Conservation (phyloP, 2,797 vertebrate species). For the Sebastes dallii region DNA sequence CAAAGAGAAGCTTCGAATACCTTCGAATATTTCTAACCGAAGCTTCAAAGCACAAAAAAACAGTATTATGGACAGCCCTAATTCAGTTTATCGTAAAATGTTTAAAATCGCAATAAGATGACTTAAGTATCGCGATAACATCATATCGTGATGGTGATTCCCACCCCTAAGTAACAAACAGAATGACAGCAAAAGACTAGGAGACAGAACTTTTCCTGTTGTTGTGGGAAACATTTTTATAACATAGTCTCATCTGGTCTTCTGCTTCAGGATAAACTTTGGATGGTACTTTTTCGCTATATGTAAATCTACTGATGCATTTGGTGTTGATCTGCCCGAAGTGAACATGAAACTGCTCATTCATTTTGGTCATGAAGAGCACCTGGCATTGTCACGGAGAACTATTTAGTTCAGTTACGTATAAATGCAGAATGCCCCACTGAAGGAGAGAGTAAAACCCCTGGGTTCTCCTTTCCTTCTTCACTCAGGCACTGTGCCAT, state of each 20-base stretch:
- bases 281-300: background rate
- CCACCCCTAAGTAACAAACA: background rate
- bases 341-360: constrained; percentile 17
- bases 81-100: no score
- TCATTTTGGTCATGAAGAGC: constrained; percentile 23
- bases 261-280: background rate
- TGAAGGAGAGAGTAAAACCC: constrained; percentile 39
- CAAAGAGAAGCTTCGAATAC: no score
- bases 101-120: no score
- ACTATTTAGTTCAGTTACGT: constrained; percentile 12
- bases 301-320: background rate
- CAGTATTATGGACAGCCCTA: no score
- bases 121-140: no score
- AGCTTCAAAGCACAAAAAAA: no score
- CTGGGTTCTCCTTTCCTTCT: constrained; percentile 26
- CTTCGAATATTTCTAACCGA: no score
- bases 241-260: background rate
- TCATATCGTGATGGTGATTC: no score
- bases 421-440: constrained; percentile 19
- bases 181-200: background rate
- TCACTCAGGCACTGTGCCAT: constrained; percentile 36
- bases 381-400: constrained; percentile 11
- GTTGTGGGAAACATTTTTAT: background rate
- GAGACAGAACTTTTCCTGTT: background rate
- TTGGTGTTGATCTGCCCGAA: background rate